Evolutionary conservation across 2,113 vertebrate genomes (phyloP).

Genomic region (Nannobrachium achirus): DNA sequence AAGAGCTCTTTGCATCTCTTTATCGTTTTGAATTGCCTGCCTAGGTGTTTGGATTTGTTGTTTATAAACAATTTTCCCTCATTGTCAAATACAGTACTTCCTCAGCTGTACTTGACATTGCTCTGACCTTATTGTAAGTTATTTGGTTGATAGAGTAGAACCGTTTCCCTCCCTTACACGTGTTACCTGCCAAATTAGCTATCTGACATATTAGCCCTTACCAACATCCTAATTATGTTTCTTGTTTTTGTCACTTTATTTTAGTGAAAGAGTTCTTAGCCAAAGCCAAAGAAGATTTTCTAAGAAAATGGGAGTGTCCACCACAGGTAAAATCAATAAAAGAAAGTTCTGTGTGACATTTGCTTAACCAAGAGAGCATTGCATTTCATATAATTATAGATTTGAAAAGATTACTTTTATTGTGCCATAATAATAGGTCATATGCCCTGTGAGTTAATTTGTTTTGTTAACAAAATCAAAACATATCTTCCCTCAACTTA

Average conservation of each 20-base stretch:
- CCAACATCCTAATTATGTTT: constrained; percentile 6
- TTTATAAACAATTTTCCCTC: constrained; percentile 40
- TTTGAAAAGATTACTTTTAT: not conserved
- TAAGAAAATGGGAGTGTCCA: constrained; percentile 98
- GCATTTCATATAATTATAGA: constrained; percentile 11
- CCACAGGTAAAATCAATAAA: constrained; percentile 84
- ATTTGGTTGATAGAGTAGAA: constrained; percentile 24
- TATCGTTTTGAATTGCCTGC: constrained; percentile 73
- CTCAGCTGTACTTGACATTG: constrained; percentile 54
- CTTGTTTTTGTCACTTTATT: constrained; percentile 50
- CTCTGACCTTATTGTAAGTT: constrained; percentile 64
- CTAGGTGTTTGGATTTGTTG: constrained; percentile 66
- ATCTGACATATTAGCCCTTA: not conserved
- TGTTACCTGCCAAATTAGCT: constrained; percentile 1
- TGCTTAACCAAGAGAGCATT: too few species aligned
- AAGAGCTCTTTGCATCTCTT: constrained; percentile 76
- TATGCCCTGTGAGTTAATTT: constrained; percentile 7
- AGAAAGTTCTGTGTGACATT: not conserved
- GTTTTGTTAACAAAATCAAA: not conserved
- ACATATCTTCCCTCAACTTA: too few species aligned
- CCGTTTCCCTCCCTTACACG: constrained; percentile 31
- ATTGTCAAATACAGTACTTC: constrained; percentile 45
- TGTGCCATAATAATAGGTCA: not conserved
- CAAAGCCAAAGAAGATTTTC: constrained; percentile 99
- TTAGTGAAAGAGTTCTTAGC: constrained; percentile 99